phyloP scores from a whole-genome alignment of 2,113 vertebrate genomes.

The Gymnorhina tibicen region DNA sequence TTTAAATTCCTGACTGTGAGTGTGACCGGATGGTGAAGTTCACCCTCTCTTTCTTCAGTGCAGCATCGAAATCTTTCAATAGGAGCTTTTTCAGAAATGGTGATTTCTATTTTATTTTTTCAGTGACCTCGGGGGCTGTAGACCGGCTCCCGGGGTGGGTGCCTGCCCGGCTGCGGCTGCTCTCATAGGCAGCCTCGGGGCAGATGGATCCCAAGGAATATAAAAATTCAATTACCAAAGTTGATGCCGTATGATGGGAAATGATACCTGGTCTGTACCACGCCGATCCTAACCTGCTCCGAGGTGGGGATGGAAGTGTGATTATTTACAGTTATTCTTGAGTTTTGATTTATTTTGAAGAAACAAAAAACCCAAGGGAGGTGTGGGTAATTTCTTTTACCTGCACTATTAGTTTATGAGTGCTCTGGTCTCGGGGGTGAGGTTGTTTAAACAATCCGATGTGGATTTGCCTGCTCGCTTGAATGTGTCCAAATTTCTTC shows the following conservation, averaged over 20 bases:
- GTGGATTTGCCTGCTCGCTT: not conserved
- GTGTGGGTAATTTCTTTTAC: not conserved
- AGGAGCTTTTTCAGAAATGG: not conserved
- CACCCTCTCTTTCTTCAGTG: not conserved
- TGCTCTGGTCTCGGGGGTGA: not conserved
- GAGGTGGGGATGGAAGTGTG: not conserved
- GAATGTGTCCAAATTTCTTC: not conserved
- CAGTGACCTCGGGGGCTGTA: too few species aligned
- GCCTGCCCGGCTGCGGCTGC: not conserved
- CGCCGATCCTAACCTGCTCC: not conserved
- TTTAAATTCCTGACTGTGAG: not conserved
- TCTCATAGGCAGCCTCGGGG: not conserved
- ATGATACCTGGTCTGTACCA: accelerated
- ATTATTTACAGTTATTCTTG: not conserved
- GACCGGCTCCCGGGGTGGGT: too few species aligned
- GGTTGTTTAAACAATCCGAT: not conserved
- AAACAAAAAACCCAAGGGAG: not conserved
- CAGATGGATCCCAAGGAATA: not conserved
- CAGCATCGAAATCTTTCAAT: not conserved
- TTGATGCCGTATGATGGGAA: not conserved
- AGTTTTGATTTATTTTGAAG: not conserved
- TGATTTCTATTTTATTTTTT: not conserved
- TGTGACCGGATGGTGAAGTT: not conserved
- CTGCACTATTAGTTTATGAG: not conserved
- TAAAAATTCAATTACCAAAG: not conserved